These are phyloP conservation scores for Agrypnus murinus DNA, from an alignment of 2,888 invertebrate species.

Conservation along the genomic window DNA sequence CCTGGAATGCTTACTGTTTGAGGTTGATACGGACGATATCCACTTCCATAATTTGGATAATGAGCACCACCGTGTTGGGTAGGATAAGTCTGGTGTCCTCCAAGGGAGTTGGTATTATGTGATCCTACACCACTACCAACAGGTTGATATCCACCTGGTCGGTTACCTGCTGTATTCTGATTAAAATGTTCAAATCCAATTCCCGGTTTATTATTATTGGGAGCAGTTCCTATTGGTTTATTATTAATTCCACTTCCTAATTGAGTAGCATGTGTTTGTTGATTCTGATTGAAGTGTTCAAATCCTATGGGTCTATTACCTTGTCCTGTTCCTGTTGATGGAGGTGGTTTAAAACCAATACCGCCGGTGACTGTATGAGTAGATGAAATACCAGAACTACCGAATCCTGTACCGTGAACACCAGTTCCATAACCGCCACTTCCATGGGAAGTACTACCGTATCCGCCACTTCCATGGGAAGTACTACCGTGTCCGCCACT, in stretches of 20 bases:
- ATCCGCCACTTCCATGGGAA: not conserved
- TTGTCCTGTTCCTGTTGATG: not conserved
- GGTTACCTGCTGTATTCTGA: not conserved
- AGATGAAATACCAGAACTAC: not conserved
- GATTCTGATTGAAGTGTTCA: not conserved
- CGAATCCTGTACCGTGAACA: not conserved
- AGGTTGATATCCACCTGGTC: too few relatives aligned
- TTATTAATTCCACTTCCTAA: constrained; percentile 25
- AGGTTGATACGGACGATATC: constrained; percentile 31
- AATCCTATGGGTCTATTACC: not conserved
- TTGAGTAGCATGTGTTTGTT: not conserved
- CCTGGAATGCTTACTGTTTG: constrained; percentile 25
- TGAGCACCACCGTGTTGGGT: not conserved
- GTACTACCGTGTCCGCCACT: not conserved
- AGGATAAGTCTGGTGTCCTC: constrained; percentile 12
- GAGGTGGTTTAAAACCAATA: constrained; percentile 8
- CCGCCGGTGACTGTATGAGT: constrained; percentile 39
- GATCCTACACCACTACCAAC: not conserved
- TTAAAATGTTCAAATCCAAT: constrained; percentile 35
- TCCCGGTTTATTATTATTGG: not conserved
- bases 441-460: not conserved
- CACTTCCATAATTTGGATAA: too few relatives aligned
- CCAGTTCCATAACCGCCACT: not conserved
- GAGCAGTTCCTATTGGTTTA: constrained; percentile 12
- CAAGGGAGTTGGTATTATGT: not conserved